Conservation (phyloP, 1,140 invertebrate species). For the Belonocnema kinseyi region DNA sequence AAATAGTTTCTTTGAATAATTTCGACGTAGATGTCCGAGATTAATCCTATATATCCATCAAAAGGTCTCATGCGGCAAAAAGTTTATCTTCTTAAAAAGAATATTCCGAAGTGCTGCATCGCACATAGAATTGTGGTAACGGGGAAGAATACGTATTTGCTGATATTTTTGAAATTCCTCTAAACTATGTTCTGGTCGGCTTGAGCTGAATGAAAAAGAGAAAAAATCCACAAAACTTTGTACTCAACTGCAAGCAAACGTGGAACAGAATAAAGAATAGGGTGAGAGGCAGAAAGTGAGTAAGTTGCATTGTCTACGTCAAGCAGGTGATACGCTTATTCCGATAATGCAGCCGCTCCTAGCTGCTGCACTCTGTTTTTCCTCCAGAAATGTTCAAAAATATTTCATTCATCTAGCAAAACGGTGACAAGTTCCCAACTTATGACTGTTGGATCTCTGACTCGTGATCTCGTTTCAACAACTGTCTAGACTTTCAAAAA, state of each 20-base stretch:
- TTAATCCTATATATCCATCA: no score
- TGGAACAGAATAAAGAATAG: slow-evolving; percentile 5
- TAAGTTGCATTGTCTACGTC: slow-evolving; percentile 12
- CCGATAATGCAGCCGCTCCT: slow-evolving; percentile 12
- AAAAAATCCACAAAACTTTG: slow-evolving; percentile 1
- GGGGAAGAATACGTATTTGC: background rate
- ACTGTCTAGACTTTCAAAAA: no score
- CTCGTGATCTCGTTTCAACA: no score
- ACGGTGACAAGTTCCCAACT: background rate
- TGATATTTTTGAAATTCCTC: slow-evolving; percentile 6
- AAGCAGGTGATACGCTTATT: slow-evolving; percentile 26
- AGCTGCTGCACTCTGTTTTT: background rate
- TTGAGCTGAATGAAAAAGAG: background rate
- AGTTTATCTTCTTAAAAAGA: background rate
- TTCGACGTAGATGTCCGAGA: no score
- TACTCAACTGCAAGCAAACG: slow-evolving; percentile 15
- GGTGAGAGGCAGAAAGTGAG: background rate
- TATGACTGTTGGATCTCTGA: background rate
- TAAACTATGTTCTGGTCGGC: background rate
- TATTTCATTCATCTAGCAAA: background rate
- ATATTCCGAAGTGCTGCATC: background rate
- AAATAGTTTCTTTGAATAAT: no score
- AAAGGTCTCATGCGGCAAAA: background rate
- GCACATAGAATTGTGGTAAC: no score
- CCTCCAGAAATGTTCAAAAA: background rate